Evolutionary conservation across 2,888 invertebrate species (phyloP).

Genomic region (Tenodera sinensis): DNA sequence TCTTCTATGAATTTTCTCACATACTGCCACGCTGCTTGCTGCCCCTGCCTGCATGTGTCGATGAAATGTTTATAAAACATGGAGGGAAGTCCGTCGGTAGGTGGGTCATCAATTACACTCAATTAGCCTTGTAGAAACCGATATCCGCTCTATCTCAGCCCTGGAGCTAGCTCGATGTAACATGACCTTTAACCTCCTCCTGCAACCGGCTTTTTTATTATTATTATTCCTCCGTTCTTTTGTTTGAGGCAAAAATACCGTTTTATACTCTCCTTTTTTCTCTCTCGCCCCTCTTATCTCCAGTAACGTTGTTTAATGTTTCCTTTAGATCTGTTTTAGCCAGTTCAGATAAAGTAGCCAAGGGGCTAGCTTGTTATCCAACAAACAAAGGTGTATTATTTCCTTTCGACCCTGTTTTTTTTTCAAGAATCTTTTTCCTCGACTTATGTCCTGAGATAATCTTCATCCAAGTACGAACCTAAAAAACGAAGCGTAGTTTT

Average conservation of each 20-base stretch:
- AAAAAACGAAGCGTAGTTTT: too few relatives aligned
- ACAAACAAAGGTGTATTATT: not conserved
- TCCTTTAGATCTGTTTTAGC: not conserved
- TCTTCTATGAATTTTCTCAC: not conserved
- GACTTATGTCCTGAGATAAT: too few relatives aligned
- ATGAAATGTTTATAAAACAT: not conserved
- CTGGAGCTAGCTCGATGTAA: not conserved
- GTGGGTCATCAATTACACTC: not conserved
- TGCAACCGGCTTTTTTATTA: not conserved
- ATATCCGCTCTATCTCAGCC: not conserved
- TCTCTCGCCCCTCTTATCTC: not conserved
- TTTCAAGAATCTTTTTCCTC: too few relatives aligned
- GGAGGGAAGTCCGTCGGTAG: not conserved
- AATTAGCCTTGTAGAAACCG: not conserved
- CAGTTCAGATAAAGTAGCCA: not conserved
- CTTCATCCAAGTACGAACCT: too few relatives aligned
- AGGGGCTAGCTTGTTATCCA: not conserved
- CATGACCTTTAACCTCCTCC: not conserved
- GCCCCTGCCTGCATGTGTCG: not conserved
- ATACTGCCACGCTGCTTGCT: not conserved
- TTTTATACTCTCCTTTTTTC: not conserved
- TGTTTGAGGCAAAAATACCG: constrained; percentile 6
- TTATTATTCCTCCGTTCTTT: not conserved
- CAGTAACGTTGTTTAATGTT: not conserved
- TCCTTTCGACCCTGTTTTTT: not conserved